Evolutionary conservation across 2,888 invertebrate species (phyloP).

Genomic region (Folsomia candida): DNA sequence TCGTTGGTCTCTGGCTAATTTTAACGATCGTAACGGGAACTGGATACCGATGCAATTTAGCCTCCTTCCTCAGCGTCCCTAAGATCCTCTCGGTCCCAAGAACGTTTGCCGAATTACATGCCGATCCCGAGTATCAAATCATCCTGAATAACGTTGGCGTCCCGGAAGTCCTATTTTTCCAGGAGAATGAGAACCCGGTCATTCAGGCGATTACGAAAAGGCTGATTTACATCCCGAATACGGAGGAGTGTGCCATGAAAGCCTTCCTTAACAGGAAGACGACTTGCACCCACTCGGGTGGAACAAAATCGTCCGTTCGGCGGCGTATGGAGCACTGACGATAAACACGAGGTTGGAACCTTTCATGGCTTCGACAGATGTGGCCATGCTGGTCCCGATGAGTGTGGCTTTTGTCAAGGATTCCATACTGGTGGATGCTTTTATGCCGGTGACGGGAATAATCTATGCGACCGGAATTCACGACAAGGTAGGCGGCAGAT

Average conservation of each 20-base stretch:
- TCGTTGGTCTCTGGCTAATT: slow-evolving; percentile 3
- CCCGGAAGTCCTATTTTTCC: slow-evolving; percentile 18
- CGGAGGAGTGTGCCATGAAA: background rate
- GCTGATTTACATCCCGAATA: background rate
- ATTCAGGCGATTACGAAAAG: slow-evolving; percentile 15
- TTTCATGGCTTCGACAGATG: slow-evolving; percentile 22
- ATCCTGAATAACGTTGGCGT: slow-evolving; percentile 21
- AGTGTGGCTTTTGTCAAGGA: slow-evolving; percentile 32
- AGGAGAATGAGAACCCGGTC: background rate
- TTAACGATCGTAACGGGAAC: slow-evolving; percentile 18
- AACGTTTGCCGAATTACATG: slow-evolving; percentile 13
- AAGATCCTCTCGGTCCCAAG: slow-evolving; percentile 8
- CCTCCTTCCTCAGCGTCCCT: slow-evolving; percentile 17
- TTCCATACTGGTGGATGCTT: slow-evolving; percentile 33
- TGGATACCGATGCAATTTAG: slow-evolving; percentile 23
- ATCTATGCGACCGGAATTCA: slow-evolving; percentile 28
- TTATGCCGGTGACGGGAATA: slow-evolving; percentile 16
- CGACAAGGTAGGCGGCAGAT: no score
- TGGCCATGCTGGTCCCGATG: slow-evolving; percentile 28
- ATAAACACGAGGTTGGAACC: slow-evolving; percentile 23
- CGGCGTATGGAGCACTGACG: slow-evolving; percentile 15
- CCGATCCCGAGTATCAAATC: slow-evolving; percentile 7
- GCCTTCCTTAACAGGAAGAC: slow-evolving; percentile 1
- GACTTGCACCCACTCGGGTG: no score
- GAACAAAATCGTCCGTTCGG: no score